These are phyloP conservation scores for Galendromus occidentalis DNA, from an alignment of 1,140 invertebrate genomes.

Conservation along the genomic window DNA sequence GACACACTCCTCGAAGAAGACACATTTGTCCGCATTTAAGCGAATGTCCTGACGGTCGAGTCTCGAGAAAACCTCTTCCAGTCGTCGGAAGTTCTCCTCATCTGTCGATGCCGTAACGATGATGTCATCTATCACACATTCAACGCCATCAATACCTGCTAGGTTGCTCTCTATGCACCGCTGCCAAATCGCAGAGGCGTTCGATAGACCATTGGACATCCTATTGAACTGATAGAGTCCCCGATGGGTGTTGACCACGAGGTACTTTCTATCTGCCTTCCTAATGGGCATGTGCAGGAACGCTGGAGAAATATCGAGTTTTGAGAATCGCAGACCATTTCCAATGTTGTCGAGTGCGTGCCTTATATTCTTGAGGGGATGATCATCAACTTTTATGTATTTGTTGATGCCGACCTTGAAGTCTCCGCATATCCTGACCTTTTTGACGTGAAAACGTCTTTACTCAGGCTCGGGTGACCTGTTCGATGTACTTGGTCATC, in stretches of 20 bases:
- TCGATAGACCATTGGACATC: not conserved
- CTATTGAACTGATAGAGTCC: not conserved
- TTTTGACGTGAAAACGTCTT: too few relatives aligned
- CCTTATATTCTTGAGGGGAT: too few relatives aligned
- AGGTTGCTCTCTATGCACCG: not conserved
- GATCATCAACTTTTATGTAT: too few relatives aligned
- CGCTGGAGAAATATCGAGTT: not conserved
- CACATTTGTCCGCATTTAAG: too few relatives aligned
- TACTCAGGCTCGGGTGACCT: too few relatives aligned
- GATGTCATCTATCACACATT: not conserved
- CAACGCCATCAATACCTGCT: not conserved
- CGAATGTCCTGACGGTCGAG: not conserved
- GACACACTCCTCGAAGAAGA: not conserved
- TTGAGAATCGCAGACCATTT: too few relatives aligned
- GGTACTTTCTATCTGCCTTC: not conserved
- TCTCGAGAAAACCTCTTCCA: not conserved
- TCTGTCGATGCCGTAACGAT: not conserved
- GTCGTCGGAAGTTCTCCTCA: not conserved
- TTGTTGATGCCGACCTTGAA: too few relatives aligned
- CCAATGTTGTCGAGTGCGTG: too few relatives aligned
- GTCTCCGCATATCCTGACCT: too few relatives aligned
- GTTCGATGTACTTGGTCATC: too few relatives aligned
- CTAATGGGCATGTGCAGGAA: not conserved
- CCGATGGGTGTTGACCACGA: not conserved
- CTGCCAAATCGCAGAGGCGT: not conserved